phyloP scores from a whole-genome alignment of 2,113 vertebrate genomes.

The Stomatorhinus ivindoensis region DNA sequence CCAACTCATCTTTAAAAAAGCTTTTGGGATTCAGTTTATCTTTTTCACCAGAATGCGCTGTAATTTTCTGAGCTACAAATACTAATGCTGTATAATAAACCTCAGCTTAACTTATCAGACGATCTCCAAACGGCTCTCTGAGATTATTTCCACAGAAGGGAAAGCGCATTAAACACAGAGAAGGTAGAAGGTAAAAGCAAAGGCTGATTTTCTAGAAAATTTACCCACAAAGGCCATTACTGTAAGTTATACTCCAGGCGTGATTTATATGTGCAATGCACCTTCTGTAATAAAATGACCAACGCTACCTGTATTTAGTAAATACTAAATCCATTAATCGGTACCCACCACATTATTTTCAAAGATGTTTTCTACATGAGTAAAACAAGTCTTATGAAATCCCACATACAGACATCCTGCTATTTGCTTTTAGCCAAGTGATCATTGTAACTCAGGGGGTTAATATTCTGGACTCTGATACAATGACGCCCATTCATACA shows the following conservation, averaged over 20 bases:
- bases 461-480: background rate
- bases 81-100: background rate
- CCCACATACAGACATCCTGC: constrained; percentile 1
- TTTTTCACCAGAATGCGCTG: background rate
- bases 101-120: background rate
- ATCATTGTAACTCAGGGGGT: background rate
- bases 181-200: background rate
- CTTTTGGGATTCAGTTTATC: background rate
- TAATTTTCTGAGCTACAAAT: background rate
- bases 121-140: background rate
- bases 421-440: background rate
- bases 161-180: background rate
- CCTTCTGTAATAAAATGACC: background rate
- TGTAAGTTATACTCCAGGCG: background rate
- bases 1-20: background rate
- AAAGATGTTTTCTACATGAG: background rate
- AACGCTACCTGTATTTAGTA: background rate
- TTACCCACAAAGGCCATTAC: background rate
- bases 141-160: background rate
- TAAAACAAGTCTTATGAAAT: background rate
- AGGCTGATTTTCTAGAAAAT: background rate
- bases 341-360: background rate
- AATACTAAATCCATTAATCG: background rate
- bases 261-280: background rate
- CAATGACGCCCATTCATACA: background rate